Evolutionary conservation across 1,140 invertebrate species (phyloP), one percentile per base, ranked within the genome.

Genomic region (Wiebesia pumilae): DNA sequence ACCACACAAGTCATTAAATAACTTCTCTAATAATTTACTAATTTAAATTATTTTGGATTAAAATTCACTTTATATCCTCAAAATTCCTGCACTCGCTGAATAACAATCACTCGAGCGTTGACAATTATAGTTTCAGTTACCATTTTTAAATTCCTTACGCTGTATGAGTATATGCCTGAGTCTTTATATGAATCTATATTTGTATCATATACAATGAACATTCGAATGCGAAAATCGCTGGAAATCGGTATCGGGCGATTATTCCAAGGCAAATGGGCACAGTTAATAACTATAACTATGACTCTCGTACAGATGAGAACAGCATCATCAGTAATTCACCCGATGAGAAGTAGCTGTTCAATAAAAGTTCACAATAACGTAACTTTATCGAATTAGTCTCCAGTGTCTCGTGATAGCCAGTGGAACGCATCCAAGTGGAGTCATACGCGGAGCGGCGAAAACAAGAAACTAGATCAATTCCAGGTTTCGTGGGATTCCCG

Each of bases 261-360:
- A 88, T 87, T 87, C 88, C 88, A 83, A 89, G 85, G 40, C 73
- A 75, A 75, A 81, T 84, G 87, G 88, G 88, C 89, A 88, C 88
- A 87, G 86, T 87, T 30, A 47, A 47, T n/a, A 47, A 47, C 40
- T 77, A 47, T 14, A n/a, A n/a, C 43, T 71, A 19, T 38, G 30
- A 30, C 33, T 38, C 33, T 2, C 10, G 2, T 10, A 21, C 6
- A 62, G 27, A 62, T 62, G 58, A 62, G 24, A 62, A 62, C 58
- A n/a, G 58, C 21, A 62, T 62, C 24, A 62, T 62, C 27, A 21
- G 30, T 38, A 35, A 71, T 38, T 21, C 69, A 38, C 30, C 35
- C 1, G 40, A 1, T 0, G 38, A 33, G 38, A 43, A 71, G 19
- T 21, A 38, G 1, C 24, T n/a, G 71, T 75, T 38, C 21, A 43